These are phyloP conservation scores for Colletes gigas DNA, from an alignment of 1,140 invertebrate species.

Conservation along the genomic window DNA sequence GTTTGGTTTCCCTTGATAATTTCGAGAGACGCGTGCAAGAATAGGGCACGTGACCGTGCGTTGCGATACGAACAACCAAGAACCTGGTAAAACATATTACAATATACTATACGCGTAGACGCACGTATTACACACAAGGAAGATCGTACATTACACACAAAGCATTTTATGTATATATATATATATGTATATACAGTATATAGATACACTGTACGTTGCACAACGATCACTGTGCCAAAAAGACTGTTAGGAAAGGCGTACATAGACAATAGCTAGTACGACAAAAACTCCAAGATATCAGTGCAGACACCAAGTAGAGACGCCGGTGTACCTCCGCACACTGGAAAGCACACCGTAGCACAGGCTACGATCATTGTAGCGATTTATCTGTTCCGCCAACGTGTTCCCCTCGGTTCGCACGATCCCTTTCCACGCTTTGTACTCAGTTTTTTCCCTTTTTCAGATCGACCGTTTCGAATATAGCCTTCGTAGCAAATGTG, in stretches of 20 bases:
- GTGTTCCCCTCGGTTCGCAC: constrained; percentile 29
- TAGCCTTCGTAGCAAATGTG: not conserved
- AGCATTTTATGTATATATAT: constrained; percentile 67
- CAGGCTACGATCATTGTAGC: constrained; percentile 61
- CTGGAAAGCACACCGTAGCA: constrained; percentile 77
- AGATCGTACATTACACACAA: constrained; percentile 74
- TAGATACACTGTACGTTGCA: constrained; percentile 58
- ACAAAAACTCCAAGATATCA: constrained; percentile 75
- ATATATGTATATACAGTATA: constrained; percentile 52
- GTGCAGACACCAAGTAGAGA: constrained; percentile 77
- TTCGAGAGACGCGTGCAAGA: not conserved
- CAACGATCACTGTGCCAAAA: constrained; percentile 65
- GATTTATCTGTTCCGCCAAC: not conserved
- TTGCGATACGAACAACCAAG: constrained; percentile 27
- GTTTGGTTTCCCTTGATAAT: too few species aligned
- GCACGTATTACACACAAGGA: constrained; percentile 59
- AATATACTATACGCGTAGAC: constrained; percentile 42
- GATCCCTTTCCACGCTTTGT: constrained; percentile 16
- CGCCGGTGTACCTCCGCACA: constrained; percentile 75
- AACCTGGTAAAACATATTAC: constrained; percentile 40
- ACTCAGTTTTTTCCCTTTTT: not conserved
- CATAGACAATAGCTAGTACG: constrained; percentile 78
- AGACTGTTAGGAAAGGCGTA: constrained; percentile 69
- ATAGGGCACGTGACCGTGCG: not conserved
- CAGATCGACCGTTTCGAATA: not conserved